Evolutionary conservation across 2,888 invertebrate genomes (phyloP), one percentile per base, ranked within the genome.

Genomic region (Lasioglossum vierecki): DNA sequence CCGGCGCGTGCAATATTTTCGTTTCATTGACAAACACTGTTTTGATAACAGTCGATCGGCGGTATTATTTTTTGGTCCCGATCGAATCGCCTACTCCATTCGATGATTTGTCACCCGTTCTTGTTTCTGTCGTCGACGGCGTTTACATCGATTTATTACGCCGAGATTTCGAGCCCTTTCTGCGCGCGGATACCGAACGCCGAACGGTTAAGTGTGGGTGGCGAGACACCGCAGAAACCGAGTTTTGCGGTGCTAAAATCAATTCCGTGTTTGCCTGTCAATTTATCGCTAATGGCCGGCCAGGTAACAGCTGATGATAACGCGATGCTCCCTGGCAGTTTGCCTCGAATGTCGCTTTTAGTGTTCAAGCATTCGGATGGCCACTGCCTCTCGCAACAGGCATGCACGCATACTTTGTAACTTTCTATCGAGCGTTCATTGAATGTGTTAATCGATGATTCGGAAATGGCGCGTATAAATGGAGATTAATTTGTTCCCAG

Each of bases 181-280:
- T 87, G 84, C 87, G 82, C 81, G 88, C 85, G 90, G 88, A 91
- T 82, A 87, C 86, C 85, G 74, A 87, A 89, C 89, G 88, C 81
- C 84, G 83, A 88, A 88, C 89, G 87, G 87, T 89, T 86, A 90
- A 91, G 91, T 88, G 87, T 90, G 89, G 88, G 89, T 88, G 90
- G 86, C 88, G 89, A 88, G 90, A 92, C 89, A 89, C 88, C 90
- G 90, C 91, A 86, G 90, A 90, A 90, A 91, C 91, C 89, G 89
- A 90, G 90, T 90, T 90, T 91, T 91, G 88, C 89, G 91, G 91
- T 90, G 90, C 91, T 92, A 92, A 92, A 92, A 92, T 92, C 91
- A 92, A 90, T 92, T 90, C 89, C 90, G 86, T 92, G 92, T 92
- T 91, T 89, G 89, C 89, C 88, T 91, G 91, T 92, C 92, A 92